Evolutionary conservation across 2,888 invertebrate genomes (phyloP).

Genomic region (Phania funesta): DNA sequence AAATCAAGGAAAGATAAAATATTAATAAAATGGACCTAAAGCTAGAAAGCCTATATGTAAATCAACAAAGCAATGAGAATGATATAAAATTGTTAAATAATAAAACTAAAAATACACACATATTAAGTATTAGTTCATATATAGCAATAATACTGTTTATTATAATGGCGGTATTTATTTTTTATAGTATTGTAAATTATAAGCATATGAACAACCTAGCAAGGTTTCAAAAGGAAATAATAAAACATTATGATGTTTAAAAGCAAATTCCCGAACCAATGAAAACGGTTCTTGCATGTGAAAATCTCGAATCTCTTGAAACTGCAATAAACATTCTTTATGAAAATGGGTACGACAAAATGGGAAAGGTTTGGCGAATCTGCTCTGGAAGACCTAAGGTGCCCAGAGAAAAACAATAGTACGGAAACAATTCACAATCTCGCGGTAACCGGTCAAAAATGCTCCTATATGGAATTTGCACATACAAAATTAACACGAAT

Average conservation of each 20-base stretch:
- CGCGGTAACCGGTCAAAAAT: background rate
- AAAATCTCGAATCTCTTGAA: conserved; percentile 2
- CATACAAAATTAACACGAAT: background rate
- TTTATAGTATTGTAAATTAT: too few relatives aligned
- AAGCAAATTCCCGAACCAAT: conserved; percentile 3
- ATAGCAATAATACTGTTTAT: too few relatives aligned
- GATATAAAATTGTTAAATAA: background rate
- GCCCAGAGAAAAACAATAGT: background rate
- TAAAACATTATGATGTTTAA: too few relatives aligned
- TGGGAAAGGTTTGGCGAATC: background rate
- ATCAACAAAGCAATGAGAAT: background rate
- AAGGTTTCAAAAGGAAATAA: too few relatives aligned
- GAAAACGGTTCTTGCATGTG: conserved; percentile 8
- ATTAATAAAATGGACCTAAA: background rate
- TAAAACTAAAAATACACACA: background rate
- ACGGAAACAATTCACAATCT: background rate
- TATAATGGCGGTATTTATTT: too few relatives aligned
- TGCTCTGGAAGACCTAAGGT: background rate
- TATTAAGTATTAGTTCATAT: background rate
- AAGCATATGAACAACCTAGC: too few relatives aligned
- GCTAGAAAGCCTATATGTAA: background rate
- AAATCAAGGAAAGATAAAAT: background rate
- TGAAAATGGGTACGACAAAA: conserved; percentile 1
- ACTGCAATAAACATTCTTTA: conserved; percentile 7
- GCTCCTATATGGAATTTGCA: background rate